A percentile compares a stretch with the other conserved stretches of the same genome.
These are phyloP conservation scores for Formica selysi DNA, from an alignment of 1,140 invertebrate genomes.

Conservation along the genomic window DNA sequence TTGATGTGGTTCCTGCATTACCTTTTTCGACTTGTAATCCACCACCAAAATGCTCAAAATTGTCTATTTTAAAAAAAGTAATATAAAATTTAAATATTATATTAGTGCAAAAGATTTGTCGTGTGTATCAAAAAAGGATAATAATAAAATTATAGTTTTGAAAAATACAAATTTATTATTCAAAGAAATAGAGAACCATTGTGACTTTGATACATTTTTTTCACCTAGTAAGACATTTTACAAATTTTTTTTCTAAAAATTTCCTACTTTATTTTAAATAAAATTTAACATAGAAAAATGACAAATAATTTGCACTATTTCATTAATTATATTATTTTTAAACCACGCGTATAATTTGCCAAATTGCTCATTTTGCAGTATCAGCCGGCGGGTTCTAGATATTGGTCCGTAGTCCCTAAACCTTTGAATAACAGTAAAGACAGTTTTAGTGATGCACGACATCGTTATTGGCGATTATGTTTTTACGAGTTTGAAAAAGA, in stretches of 20 bases:
- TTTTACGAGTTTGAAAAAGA: slow-evolving; percentile 75
- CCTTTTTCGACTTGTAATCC: slow-evolving; percentile 75
- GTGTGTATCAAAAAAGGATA: background rate
- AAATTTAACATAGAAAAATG: no score
- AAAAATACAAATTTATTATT: no score
- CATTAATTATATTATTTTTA: background rate
- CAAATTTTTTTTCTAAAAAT: no score
- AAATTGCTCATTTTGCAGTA: background rate
- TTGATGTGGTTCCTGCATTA: slow-evolving; percentile 86
- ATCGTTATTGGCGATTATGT: slow-evolving; percentile 72
- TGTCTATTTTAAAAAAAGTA: background rate
- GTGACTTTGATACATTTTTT: no score
- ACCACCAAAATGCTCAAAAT: background rate
- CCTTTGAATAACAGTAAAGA: slow-evolving; percentile 39
- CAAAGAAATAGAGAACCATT: no score
- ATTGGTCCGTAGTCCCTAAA: slow-evolving; percentile 73
- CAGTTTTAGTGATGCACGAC: background rate
- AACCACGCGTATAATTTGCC: background rate
- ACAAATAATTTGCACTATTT: background rate
- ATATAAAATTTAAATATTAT: background rate
- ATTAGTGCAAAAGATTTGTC: slow-evolving; percentile 10
- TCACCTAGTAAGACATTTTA: no score
- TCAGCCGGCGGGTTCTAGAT: slow-evolving; percentile 16
- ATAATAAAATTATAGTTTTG: background rate
- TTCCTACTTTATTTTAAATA: no score